Evolutionary conservation across 2,888 invertebrate species (phyloP), one percentile per base, ranked within the genome.

Genomic region (Conomelus anceps): DNA sequence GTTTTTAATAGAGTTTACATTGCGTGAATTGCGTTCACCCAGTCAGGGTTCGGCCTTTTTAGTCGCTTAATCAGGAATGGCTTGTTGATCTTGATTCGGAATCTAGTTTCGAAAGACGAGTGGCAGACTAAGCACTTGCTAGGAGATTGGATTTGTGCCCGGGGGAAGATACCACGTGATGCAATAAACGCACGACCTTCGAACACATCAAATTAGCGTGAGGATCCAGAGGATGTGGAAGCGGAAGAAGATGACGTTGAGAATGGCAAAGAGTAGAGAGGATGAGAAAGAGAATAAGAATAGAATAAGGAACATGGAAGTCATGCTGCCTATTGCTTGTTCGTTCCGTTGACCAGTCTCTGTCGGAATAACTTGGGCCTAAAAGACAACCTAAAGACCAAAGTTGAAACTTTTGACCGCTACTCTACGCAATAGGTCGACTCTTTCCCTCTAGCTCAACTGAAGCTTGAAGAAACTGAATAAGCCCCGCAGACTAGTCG

Each of bases 81-180:
- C 86, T 86, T 86, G 86, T 86, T 86, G 86, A 86, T 86, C 86
- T 26, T 22, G 26, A 29, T 26, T 86, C 24, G 26, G 22, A 26
- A 86, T 86, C 86, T 22, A 23, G 86, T 86, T 86, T 3, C 29
- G 22, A 22, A 86, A 86, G 86, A 86, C 86, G 86, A 86, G 86
- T 86, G 86, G 86, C 29, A 29, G 29, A 29, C 86, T 86, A 86
- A 86, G 86, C 86, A 86, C 86, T 86, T 24, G 29, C 86, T 22
- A 23, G 26, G 3, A 86, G 86, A 86, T 86, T 86, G 86, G 26
- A 86, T 86, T 86, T 86, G 24, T 26, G 86, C 29, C 86, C 86
- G n/a, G 29, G 86, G 86, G 86, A 29, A 86, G 85, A 85, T 20
- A 86, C 29, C 63, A 63, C 63, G 63, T 63, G 63, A 63, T n/a